Base-by-base conservation (phyloP, 2,888 invertebrate genomes). In the Drosophila bunnanda region DNA sequence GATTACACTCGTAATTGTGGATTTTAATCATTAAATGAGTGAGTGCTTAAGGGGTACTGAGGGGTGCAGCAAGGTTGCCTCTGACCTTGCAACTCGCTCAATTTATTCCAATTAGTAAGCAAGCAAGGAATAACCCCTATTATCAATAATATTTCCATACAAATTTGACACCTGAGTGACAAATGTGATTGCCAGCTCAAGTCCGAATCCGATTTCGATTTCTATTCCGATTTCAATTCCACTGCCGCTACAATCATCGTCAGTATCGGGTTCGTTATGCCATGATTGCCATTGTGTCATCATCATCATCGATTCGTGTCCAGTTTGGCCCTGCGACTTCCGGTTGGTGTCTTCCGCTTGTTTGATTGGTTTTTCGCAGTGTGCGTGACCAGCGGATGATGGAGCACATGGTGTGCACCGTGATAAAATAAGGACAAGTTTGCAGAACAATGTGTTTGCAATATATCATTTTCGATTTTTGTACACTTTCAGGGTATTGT, bases 141-240 rank as follows among this genome's bases (percentile, higher is more conserved):
- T 65, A 67, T 22, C 22, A 36, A 13, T 58, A 28, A 54, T 58
- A 77, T 80, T 83, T 72, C 57, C 77, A 78, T 77, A 69, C 65
- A 83, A 83, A 83, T 78, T 69, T 78, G 74, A 78, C 75, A 80
- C 70, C 70, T 76, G 34, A 22, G 20, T 41, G 44, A 70, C 54
- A 67, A 62, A 61, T 57, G 39, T 34, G 20, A 46, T 46, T 46
- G 44, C 25, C 25, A 30, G 30, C 17, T 30, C 30, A 17, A 30
- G 7, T 46, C 50, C 50, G 54, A 41, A 52, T 58, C 48, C 28
- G 12, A 32, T 20, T 17, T 48, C n/a, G n/a, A 48, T 4, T 30
- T 7, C 48, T 30, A 30, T 20, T 48, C 13, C 48, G 17, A 32
- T 20, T 32, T 15, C 50, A 17, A 48, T 30, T 52, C 20, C 20